Percentiles rank a stretch among this genome's conserved stretches.
phyloP scores from a whole-genome alignment of 2,113 vertebrate species.

The Nematolebias whitei region DNA sequence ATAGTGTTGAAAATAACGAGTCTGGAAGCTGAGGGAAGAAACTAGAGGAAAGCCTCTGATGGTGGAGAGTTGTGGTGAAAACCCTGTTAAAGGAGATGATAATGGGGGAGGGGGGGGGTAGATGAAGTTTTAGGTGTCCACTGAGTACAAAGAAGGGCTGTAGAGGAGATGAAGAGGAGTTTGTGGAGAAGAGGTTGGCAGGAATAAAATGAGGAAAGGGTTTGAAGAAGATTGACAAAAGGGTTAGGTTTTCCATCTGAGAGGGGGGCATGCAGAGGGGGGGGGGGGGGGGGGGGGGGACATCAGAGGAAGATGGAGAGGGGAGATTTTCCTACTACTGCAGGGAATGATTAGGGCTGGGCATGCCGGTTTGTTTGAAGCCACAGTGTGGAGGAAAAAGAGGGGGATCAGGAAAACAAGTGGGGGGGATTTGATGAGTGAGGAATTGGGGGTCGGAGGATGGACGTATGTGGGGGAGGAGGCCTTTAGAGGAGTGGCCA shows the following conservation, averaged over 20 bases:
- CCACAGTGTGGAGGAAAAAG: conserved; percentile 39
- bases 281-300: background rate
- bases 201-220: background rate
- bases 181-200: conserved; percentile 14
- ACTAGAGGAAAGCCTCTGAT: conserved; percentile 14
- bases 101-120: conserved; percentile 19
- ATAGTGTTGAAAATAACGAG: conserved; percentile 20
- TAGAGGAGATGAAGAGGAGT: conserved; percentile 28
- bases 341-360: conserved; percentile 34
- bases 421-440: conserved; percentile 60
- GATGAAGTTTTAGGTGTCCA: conserved; percentile 36
- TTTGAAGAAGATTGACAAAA: conserved; percentile 8
- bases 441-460: conserved; percentile 47
- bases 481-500: conserved; percentile 67
- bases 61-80: conserved; percentile 14
- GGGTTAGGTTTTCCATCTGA: conserved; percentile 7
- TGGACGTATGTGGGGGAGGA: conserved; percentile 60
- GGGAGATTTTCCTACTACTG: conserved; percentile 9
- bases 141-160: conserved; percentile 14
- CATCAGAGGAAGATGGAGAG: conserved; percentile 7
- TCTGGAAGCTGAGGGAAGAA: conserved; percentile 18
- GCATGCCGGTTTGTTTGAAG: conserved; percentile 28
- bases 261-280: background rate
- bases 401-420: conserved; percentile 46
- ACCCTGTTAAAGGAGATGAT: conserved; percentile 26